Percentiles rank a stretch among this genome's conserved stretches.
phyloP scores from a whole-genome alignment of 1,140 invertebrate genomes.

The Sitodiplosis mosellana region DNA sequence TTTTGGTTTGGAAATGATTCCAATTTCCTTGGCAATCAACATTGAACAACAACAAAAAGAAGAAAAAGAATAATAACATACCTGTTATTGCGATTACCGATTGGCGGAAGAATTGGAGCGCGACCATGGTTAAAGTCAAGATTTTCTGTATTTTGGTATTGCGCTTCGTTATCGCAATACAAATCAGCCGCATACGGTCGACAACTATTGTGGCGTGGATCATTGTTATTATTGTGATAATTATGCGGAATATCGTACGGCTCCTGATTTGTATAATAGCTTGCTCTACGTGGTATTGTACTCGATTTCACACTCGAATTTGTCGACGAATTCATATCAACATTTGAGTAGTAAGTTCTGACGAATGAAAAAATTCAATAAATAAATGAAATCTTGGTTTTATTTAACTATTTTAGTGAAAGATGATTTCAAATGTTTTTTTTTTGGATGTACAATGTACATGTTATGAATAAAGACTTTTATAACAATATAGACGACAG shows the following conservation, averaged over 20 bases:
- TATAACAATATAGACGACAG: no score
- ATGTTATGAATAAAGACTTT: no score
- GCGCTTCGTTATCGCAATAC: background rate
- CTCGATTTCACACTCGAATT: background rate
- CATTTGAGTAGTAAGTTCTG: constrained; percentile 22
- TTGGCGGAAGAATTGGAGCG: constrained; percentile 22
- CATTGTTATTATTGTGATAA: constrained; percentile 5
- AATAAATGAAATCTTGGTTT: no score
- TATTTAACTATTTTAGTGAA: no score
- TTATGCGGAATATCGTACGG: background rate
- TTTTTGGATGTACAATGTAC: no score
- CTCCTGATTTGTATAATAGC: background rate
- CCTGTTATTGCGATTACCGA: constrained; percentile 15
- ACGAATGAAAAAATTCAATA: no score
- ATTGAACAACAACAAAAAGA: constrained; percentile 11
- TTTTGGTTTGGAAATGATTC: no score
- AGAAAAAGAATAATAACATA: no score
- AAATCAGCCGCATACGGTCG: background rate
- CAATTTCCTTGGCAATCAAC: no score
- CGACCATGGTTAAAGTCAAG: constrained; percentile 6
- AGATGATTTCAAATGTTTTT: no score
- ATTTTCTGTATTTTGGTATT: constrained; percentile 7
- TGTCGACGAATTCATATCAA: constrained; percentile 16
- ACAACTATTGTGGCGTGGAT: constrained; percentile 8
- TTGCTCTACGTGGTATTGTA: background rate